Conservation (phyloP, 2,797 vertebrate species). For the Margarornis squamiger region DNA sequence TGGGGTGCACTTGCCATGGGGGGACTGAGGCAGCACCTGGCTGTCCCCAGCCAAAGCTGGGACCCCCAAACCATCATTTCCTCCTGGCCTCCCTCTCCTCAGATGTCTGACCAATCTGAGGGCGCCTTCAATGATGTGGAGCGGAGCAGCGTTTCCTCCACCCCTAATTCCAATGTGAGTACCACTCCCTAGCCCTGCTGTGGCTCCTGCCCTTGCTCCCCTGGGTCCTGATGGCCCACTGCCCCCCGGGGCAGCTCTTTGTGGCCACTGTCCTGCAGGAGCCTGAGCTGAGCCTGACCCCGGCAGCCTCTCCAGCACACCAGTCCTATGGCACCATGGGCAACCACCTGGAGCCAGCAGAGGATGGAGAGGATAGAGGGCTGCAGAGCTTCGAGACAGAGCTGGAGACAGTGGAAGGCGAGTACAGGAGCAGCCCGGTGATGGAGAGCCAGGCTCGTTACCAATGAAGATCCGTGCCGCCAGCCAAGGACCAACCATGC, state of each 20-base stretch:
- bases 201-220: neutral
- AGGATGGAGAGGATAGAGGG: slow-evolving; percentile 66
- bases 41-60: neutral
- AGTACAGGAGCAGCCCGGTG: slow-evolving; percentile 79
- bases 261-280: slow-evolving; percentile 93
- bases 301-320: slow-evolving; percentile 91
- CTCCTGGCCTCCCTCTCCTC: neutral
- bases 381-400: slow-evolving; percentile 78
- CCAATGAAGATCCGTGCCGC: slow-evolving; percentile 75
- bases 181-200: neutral
- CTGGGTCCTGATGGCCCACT: neutral
- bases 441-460: slow-evolving; percentile 83
- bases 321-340: slow-evolving; percentile 92
- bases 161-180: slow-evolving; percentile 89
- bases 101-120: slow-evolving; percentile 89
- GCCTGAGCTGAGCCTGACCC: slow-evolving; percentile 90
- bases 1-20: neutral
- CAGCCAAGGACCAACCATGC: neutral
- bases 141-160: slow-evolving; percentile 87
- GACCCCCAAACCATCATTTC: neutral
- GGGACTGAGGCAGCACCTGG: neutral
- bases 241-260: slow-evolving; percentile 82
- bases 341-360: slow-evolving; percentile 81
- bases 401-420: slow-evolving; percentile 79
- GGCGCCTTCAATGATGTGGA: slow-evolving; percentile 84